Evolutionary conservation across 2,888 invertebrate genomes (phyloP).

Genomic region (Drosophila sordidula): DNA sequence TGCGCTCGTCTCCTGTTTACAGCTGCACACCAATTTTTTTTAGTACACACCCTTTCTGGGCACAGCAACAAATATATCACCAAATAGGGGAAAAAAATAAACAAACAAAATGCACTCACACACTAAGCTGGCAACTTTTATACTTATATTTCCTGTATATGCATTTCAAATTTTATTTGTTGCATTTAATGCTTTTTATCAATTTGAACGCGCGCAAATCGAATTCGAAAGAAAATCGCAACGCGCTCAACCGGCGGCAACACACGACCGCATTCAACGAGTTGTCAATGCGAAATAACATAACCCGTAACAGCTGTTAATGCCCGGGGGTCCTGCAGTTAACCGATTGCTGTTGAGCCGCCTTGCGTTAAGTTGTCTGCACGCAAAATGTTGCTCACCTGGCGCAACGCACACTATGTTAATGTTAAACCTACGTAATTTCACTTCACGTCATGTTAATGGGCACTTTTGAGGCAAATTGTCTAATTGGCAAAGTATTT

Average conservation of each 20-base stretch:
- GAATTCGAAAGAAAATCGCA: constrained; percentile 37
- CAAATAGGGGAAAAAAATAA: constrained; percentile 13
- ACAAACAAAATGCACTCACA: background rate
- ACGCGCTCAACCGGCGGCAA: constrained; percentile 15
- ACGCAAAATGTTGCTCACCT: constrained; percentile 9
- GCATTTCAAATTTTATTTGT: constrained; percentile 1
- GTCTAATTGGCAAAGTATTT: background rate
- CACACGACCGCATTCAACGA: constrained; percentile 51
- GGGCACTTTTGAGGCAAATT: background rate
- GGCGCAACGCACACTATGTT: too few species aligned
- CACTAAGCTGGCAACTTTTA: constrained; percentile 1
- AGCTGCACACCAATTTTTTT: constrained; percentile 49
- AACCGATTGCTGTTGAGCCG: constrained; percentile 12
- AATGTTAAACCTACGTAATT: background rate
- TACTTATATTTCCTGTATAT: background rate
- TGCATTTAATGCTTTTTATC: constrained; percentile 5
- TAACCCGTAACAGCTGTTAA: constrained; percentile 37
- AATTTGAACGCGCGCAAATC: constrained; percentile 45
- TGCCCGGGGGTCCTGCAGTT: constrained; percentile 5
- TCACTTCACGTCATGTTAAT: background rate
- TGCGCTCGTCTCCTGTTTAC: constrained; percentile 53
- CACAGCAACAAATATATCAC: constrained; percentile 31
- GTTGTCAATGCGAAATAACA: constrained; percentile 45
- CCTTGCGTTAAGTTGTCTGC: constrained; percentile 35
- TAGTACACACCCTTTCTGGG: constrained; percentile 57